phyloP scores from a whole-genome alignment of 2,888 invertebrate species.

The Incurvaria masculella region DNA sequence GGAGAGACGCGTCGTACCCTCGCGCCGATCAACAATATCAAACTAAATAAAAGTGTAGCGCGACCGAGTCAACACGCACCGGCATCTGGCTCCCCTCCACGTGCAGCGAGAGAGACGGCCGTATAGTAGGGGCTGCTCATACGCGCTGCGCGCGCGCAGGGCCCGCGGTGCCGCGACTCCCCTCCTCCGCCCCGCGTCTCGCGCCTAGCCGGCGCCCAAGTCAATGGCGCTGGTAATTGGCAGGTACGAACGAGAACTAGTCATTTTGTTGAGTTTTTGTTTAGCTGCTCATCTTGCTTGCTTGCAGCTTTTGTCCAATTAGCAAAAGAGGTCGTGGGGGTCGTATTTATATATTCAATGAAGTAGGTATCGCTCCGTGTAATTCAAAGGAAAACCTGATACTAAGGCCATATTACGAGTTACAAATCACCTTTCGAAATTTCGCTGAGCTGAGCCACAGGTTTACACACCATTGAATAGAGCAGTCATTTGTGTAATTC shows the following conservation, averaged over 20 bases:
- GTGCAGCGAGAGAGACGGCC: background rate
- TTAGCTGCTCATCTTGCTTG: background rate
- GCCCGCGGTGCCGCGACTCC: slow-evolving; percentile 44
- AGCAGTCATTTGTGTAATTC: too few species aligned
- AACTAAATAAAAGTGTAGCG: slow-evolving; percentile 56
- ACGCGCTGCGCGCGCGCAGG: slow-evolving; percentile 27
- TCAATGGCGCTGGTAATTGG: slow-evolving; percentile 39
- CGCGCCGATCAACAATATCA: slow-evolving; percentile 41
- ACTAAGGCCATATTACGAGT: too few species aligned
- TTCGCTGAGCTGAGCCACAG: too few species aligned
- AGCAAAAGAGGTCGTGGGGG: background rate
- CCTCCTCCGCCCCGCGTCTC: slow-evolving; percentile 24
- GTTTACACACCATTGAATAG: too few species aligned
- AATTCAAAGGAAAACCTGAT: too few species aligned
- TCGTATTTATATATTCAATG: too few species aligned
- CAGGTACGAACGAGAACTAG: slow-evolving; percentile 6
- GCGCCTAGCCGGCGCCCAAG: slow-evolving; percentile 42
- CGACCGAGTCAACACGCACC: slow-evolving; percentile 18
- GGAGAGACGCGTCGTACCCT: slow-evolving; percentile 24
- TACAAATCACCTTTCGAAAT: too few species aligned
- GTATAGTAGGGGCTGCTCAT: slow-evolving; percentile 3
- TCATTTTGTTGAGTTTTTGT: background rate
- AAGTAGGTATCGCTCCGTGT: too few species aligned
- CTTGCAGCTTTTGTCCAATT: background rate
- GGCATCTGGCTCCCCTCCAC: slow-evolving; percentile 7